These are phyloP conservation scores for Drosophila ficusphila DNA, from an alignment of 1,140 invertebrate genomes.

Conservation along the genomic window DNA sequence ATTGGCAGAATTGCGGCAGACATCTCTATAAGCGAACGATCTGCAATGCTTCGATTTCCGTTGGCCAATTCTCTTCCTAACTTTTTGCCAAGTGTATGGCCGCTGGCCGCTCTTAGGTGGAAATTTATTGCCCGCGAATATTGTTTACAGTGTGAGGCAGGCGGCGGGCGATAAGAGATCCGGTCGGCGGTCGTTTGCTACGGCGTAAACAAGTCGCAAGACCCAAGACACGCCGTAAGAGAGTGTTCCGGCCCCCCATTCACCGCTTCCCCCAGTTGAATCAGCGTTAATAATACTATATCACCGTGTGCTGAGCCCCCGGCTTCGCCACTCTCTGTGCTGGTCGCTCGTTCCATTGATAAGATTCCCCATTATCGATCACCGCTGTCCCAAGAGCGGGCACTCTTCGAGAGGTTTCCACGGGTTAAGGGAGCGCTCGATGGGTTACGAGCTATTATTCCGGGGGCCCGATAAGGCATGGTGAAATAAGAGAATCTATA, in stretches of 20 bases:
- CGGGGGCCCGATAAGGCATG: slow-evolving; percentile 11
- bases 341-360: slow-evolving; percentile 34
- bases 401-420: slow-evolving; percentile 41
- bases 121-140: slow-evolving; percentile 26
- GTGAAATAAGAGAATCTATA: slow-evolving; percentile 48
- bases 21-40: slow-evolving; percentile 33
- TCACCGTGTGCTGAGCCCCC: neutral
- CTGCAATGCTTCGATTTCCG: slow-evolving; percentile 8
- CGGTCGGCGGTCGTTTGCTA: slow-evolving; percentile 15
- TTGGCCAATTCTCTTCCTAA: slow-evolving; percentile 26
- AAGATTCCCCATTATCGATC: slow-evolving; percentile 36
- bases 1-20: slow-evolving; percentile 58
- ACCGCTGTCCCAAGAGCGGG: slow-evolving; percentile 6
- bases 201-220: slow-evolving; percentile 38
- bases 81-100: slow-evolving; percentile 39
- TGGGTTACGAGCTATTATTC: neutral
- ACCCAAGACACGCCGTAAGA: slow-evolving; percentile 40
- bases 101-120: slow-evolving; percentile 40
- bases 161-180: slow-evolving; percentile 32
- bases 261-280: neutral
- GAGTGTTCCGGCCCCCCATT: slow-evolving; percentile 17
- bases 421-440: slow-evolving; percentile 32
- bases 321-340: slow-evolving; percentile 17
- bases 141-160: slow-evolving; percentile 33
- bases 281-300: slow-evolving; percentile 43